Evolutionary conservation across 2,113 vertebrate species (phyloP).

Genomic region (Stegostoma tigrinum): DNA sequence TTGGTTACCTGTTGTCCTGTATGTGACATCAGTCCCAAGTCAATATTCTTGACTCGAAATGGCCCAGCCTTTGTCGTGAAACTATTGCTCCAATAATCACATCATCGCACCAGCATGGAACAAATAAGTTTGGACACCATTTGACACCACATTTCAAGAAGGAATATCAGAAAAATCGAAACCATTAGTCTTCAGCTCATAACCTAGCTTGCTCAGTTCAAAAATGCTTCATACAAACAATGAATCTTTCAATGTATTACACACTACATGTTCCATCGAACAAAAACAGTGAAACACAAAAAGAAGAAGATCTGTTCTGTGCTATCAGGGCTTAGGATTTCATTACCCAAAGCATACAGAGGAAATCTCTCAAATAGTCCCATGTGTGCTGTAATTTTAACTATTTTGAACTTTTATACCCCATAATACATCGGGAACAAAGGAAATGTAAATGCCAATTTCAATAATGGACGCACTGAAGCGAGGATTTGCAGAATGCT

Average conservation of each 20-base stretch:
- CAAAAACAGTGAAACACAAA: not conserved
- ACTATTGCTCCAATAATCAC: not conserved
- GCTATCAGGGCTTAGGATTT: not conserved
- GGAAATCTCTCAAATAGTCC: slow-evolving; percentile 4
- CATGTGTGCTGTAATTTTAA: not conserved
- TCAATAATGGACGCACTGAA: not conserved
- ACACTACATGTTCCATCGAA: not conserved
- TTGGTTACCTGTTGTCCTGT: not conserved
- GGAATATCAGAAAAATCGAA: not conserved
- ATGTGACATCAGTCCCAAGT: not conserved
- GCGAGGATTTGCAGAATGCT: not conserved
- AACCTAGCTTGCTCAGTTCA: not conserved
- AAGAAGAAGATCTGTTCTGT: not conserved
- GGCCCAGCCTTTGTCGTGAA: not conserved
- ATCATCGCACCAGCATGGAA: not conserved
- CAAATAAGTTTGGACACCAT: not conserved
- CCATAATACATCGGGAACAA: not conserved
- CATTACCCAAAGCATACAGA: not conserved
- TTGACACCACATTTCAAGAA: not conserved
- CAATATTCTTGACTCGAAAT: not conserved
- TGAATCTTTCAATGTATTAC: not conserved
- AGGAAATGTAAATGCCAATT: not conserved
- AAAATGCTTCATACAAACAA: not conserved
- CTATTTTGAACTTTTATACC: not conserved
- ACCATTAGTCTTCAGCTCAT: not conserved